These are phyloP conservation scores for Pseudorhombus dupliciocellatus DNA, from an alignment of 2,113 vertebrate species.

Conservation along the genomic window DNA sequence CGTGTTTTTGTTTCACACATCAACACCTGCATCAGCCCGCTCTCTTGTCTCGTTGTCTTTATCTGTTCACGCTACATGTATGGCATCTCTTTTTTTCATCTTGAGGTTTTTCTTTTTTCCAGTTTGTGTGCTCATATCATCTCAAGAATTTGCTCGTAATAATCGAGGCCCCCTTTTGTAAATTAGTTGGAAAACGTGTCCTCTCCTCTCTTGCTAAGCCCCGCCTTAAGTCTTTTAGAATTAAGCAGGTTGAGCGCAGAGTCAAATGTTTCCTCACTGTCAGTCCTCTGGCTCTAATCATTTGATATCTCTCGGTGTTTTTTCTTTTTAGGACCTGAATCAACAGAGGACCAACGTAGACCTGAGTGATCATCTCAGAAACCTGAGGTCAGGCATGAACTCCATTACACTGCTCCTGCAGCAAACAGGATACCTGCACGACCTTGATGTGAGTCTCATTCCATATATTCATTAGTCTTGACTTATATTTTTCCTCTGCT, in stretches of 20 bases:
- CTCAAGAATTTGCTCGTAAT: neutral
- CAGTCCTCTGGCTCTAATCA: neutral
- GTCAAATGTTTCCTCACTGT: neutral
- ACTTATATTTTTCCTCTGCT: neutral
- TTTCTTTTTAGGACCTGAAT: constrained; percentile 1
- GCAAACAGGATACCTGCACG: neutral
- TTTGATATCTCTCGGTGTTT: neutral
- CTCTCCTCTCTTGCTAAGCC: neutral
- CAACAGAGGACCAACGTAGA: neutral
- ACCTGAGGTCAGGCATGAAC: constrained; percentile 14
- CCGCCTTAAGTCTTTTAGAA: neutral
- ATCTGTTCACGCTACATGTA: no score
- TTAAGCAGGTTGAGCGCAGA: neutral
- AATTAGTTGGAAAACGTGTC: neutral
- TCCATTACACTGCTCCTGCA: neutral
- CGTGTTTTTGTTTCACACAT: no score
- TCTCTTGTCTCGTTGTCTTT: no score
- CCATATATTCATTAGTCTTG: neutral
- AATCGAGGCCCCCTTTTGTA: neutral
- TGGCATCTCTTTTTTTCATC: no score
- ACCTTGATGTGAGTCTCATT: neutral
- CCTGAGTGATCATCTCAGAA: neutral
- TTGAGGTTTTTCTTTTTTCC: no score
- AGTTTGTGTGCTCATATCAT: neutral
- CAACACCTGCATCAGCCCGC: no score